Evolutionary conservation across 1,140 invertebrate species (phyloP).

Genomic region (Leptinotarsa texana): DNA sequence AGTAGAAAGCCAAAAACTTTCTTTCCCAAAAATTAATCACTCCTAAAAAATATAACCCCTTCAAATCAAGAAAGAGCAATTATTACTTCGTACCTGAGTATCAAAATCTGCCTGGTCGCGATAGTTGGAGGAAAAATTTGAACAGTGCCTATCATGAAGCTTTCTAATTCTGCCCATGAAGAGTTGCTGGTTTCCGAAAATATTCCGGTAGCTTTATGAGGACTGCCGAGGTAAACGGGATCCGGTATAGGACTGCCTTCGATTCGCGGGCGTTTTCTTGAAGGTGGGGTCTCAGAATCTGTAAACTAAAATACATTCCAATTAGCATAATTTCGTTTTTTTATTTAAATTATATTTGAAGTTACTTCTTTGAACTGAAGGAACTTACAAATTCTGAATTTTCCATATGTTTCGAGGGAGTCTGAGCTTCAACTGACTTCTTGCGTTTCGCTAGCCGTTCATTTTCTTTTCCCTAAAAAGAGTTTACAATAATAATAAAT

Average conservation of each 20-base stretch:
- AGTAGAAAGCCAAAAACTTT: too few relatives aligned
- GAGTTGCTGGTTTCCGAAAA: slow-evolving; percentile 69
- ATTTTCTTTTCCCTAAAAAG: background rate
- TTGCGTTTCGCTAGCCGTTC: background rate
- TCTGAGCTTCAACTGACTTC: background rate
- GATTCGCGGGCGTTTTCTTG: slow-evolving; percentile 7
- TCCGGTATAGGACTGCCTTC: background rate
- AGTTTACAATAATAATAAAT: too few relatives aligned
- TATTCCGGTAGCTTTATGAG: slow-evolving; percentile 26
- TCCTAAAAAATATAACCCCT: too few relatives aligned
- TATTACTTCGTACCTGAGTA: slow-evolving; percentile 63
- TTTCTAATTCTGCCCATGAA: slow-evolving; percentile 88
- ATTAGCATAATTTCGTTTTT: too few relatives aligned
- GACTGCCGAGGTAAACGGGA: slow-evolving; percentile 17
- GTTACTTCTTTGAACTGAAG: background rate
- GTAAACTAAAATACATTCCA: background rate
- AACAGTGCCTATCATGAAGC: slow-evolving; percentile 77
- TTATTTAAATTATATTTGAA: background rate
- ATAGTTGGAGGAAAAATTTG: slow-evolving; percentile 86
- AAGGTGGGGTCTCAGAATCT: background rate
- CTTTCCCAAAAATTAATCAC: too few relatives aligned
- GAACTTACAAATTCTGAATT: background rate
- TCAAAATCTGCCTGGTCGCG: slow-evolving; percentile 88
- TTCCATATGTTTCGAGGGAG: background rate
- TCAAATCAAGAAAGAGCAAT: too few relatives aligned